Percentiles rank a stretch among this genome's conserved stretches.
phyloP scores from a whole-genome alignment of 1,140 invertebrate genomes.

The Eciton burchellii region DNA sequence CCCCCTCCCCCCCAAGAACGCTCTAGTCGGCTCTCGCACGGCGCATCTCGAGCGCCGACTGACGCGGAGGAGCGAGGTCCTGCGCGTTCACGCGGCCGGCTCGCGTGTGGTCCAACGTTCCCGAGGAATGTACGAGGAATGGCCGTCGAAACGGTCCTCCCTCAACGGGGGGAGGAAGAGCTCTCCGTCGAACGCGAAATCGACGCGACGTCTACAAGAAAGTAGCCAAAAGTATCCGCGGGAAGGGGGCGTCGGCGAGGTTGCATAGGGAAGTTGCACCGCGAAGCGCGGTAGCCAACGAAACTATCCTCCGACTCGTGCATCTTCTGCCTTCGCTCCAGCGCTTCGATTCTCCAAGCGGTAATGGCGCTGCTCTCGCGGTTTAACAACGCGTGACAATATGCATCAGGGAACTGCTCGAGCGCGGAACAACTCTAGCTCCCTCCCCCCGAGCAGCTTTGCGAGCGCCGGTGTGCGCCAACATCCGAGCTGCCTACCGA shows the following conservation, averaged over 20 bases:
- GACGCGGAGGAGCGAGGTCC: conserved; percentile 44
- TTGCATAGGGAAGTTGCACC: too few relatives aligned
- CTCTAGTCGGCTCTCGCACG: too few relatives aligned
- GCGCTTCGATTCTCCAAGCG: conserved; percentile 67
- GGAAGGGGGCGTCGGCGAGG: background rate
- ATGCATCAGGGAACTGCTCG: conserved; percentile 81
- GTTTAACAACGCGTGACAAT: conserved; percentile 85
- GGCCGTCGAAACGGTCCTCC: too few relatives aligned
- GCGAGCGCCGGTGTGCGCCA: conserved; percentile 50
- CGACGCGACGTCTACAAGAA: too few relatives aligned
- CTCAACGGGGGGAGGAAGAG: too few relatives aligned
- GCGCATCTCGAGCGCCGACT: conserved; percentile 53
- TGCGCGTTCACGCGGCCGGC: conserved; percentile 32
- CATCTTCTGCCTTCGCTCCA: conserved; percentile 48
- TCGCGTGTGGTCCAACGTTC: conserved; percentile 38
- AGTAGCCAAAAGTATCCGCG: too few relatives aligned
- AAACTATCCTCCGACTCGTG: conserved; percentile 48
- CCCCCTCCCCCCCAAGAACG: conserved; percentile 65
- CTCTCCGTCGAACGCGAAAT: too few relatives aligned
- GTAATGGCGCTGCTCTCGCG: conserved; percentile 80
- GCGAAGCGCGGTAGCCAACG: conserved; percentile 26
- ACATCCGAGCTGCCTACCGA: conserved; percentile 17
- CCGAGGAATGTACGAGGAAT: too few relatives aligned
- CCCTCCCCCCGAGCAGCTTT: conserved; percentile 31
- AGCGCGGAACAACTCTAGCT: conserved; percentile 69